Base-by-base conservation (phyloP, 2,888 invertebrate species). In the Cerastis leucographa region DNA sequence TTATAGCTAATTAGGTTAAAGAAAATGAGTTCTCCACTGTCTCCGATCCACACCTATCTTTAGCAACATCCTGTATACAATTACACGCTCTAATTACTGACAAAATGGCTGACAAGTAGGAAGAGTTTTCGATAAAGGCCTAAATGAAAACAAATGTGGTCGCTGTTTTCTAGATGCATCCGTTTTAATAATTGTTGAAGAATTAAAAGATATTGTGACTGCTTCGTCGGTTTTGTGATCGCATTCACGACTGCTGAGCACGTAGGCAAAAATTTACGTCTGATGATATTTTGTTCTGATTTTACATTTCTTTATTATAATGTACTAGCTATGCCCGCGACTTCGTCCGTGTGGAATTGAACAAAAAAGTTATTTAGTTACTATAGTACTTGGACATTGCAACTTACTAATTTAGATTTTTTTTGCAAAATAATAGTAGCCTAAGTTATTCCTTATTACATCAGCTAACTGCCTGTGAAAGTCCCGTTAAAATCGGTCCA, bases 21-120 rank as follows among this genome's bases (percentile, higher is more conserved):
- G 86, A 85, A 85, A 84, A 66, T 56, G 83, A 83, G 86, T 87
- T 90, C 91, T 91, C 92, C 40, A 29, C 35, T 46, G 65, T 78
- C 42, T 65, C 73, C 65, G 49, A 49, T 88, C 90, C 90, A 91
- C 92, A 86, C 87, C 90, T 86, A 83, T 88, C 85, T 91, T 84
- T 78, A 83, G 71, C 81, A 80, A 88, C 91, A 91, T 91, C 91
- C 90, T 92, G 89, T 89, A 87, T 87, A 77, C 88, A 83, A 92
- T 92, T 93, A 90, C 91, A 92, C 91, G 95, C 92, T 94, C 95
- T 94, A 90, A 84, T 92, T 94, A 80, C 74, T 88, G 71, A 78
- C 89, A 88, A 92, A 91, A 90, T 88, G 82, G 84, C 81, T 76
- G 68, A 76, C 73, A 78, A 78, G 80, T 77, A 78, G 85, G 83